These are phyloP conservation scores for Tragelaphus eurycerus DNA, from an alignment of 2,797 vertebrate species.

Conservation along the genomic window DNA sequence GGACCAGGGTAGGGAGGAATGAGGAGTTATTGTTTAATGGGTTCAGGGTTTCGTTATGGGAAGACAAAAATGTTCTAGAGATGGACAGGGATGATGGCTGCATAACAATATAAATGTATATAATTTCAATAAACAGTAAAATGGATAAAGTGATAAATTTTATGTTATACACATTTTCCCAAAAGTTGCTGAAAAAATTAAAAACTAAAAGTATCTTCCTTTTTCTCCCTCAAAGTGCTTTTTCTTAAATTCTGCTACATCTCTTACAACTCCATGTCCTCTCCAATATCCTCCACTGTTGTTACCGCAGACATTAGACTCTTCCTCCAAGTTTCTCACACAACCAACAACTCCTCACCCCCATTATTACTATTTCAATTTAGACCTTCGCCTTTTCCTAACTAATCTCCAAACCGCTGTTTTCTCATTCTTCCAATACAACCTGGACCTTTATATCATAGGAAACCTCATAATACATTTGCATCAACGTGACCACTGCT, in stretches of 20 bases:
- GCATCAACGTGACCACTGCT: not conserved
- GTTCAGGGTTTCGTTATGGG: not conserved
- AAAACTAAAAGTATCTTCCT: not conserved
- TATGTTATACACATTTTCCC: not conserved
- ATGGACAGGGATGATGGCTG: not conserved
- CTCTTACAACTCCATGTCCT: not conserved
- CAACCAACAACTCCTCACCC: not conserved
- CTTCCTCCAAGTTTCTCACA: not conserved
- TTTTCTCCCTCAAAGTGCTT: not conserved
- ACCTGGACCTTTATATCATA: not conserved
- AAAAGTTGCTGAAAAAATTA: not conserved
- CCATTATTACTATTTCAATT: not conserved
- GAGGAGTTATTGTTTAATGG: not conserved
- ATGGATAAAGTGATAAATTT: not conserved
- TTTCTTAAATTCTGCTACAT: not conserved
- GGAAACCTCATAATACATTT: not conserved
- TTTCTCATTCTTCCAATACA: not conserved
- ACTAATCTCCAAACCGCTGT: not conserved
- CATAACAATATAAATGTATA: not conserved
- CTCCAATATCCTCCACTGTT: not conserved
- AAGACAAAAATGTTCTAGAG: not conserved
- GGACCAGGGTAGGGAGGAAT: not conserved
- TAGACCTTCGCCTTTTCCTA: not conserved
- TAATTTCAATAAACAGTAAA: not conserved
- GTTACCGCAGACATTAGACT: not conserved